A percentile compares a stretch with the other conserved stretches of the same genome.
Evolutionary conservation across 2,888 invertebrate genomes (phyloP).

Genomic region (Himalopsyche japonica): DNA sequence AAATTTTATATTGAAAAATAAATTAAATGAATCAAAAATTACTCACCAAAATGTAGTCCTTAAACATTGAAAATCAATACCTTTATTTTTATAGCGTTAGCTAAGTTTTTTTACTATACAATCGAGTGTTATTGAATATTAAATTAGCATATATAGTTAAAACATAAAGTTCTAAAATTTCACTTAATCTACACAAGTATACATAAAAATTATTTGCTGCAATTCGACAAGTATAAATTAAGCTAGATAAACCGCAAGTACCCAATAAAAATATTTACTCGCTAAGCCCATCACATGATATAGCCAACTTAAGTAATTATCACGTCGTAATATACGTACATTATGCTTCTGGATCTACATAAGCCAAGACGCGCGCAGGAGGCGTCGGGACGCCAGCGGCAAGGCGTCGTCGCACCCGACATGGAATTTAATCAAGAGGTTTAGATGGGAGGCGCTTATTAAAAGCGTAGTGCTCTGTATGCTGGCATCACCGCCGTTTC

Average conservation of each 20-base stretch:
- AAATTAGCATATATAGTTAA: no score
- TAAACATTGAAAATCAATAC: no score
- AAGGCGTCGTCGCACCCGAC: neutral
- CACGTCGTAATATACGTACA: neutral
- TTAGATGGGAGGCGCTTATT: neutral
- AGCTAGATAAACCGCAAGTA: neutral
- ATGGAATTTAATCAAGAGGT: constrained; percentile 4
- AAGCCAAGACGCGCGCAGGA: neutral
- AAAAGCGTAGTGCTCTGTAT: neutral
- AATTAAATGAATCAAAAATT: no score
- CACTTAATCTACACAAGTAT: neutral
- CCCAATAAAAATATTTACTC: neutral
- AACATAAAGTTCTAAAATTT: no score
- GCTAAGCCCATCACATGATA: neutral
- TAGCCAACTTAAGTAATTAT: neutral
- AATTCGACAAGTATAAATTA: neutral
- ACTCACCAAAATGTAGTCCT: no score
- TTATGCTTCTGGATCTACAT: neutral
- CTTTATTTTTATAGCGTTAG: no score
- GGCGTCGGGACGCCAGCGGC: neutral
- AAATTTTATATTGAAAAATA: no score
- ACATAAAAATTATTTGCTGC: neutral
- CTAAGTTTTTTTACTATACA: no score
- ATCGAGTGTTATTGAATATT: no score
- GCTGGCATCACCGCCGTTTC: neutral